phyloP scores from a whole-genome alignment of 2,797 vertebrate genomes.

The Trichosurus vulpecula region DNA sequence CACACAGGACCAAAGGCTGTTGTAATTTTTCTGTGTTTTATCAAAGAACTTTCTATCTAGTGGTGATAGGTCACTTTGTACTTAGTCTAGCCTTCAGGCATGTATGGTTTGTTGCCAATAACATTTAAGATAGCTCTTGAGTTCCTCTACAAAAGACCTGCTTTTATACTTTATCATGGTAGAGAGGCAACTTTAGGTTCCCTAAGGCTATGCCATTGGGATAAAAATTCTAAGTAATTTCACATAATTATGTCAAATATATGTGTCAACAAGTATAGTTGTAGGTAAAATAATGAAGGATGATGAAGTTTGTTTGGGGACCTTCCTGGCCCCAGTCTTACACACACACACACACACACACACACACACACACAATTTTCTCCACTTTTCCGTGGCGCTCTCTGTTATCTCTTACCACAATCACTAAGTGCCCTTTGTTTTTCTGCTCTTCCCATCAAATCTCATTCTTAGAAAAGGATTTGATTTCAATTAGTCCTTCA shows the following conservation, averaged over 20 bases:
- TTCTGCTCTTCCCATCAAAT: not conserved
- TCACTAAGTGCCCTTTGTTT: not conserved
- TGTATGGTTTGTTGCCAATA: not conserved
- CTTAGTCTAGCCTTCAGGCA: not conserved
- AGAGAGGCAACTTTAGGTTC: not conserved
- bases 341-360: no score
- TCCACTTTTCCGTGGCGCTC: not conserved
- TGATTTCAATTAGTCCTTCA: not conserved
- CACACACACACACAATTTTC: not conserved
- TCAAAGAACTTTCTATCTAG: not conserved
- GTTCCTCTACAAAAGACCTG: not conserved
- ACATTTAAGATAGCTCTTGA: not conserved
- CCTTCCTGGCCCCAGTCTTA: not conserved
- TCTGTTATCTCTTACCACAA: no score
- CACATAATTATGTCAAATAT: not conserved
- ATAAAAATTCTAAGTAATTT: not conserved
- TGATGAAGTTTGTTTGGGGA: not conserved
- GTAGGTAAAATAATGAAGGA: conserved; percentile 37
- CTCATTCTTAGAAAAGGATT: conserved; percentile 9
- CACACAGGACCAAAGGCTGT: not conserved
- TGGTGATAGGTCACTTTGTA: not conserved
- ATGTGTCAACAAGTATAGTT: not conserved
- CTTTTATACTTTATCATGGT: not conserved
- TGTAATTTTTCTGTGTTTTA: not conserved
- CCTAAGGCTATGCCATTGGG: not conserved